A percentile compares a stretch with the other conserved stretches of the same genome.
Conservation (phyloP, 2,113 vertebrate species). For the Scortum barcoo region DNA sequence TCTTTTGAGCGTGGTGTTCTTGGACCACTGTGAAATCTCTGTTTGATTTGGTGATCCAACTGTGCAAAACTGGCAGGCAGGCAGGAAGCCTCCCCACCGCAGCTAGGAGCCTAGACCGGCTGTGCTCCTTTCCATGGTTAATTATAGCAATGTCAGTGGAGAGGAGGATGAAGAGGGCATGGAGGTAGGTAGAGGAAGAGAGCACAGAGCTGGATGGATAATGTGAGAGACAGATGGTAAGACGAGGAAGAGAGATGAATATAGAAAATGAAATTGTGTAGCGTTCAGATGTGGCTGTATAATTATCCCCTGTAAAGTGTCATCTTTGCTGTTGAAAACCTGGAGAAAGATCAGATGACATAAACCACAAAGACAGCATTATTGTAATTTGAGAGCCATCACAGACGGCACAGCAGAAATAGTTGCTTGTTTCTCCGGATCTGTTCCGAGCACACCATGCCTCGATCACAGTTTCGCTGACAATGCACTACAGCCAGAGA, state of each 20-base stretch:
- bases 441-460: slow-evolving; percentile 41
- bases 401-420: slow-evolving; percentile 29
- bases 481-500: slow-evolving; percentile 52
- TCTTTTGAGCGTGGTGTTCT: slow-evolving; percentile 55
- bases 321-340: background rate
- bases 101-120: slow-evolving; percentile 43
- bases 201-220: slow-evolving; percentile 12
- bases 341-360: slow-evolving; percentile 17
- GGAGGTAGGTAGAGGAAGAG: slow-evolving; percentile 33
- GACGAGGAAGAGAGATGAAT: slow-evolving; percentile 12
- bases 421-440: slow-evolving; percentile 43
- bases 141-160: slow-evolving; percentile 66
- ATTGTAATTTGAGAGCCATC: slow-evolving; percentile 11
- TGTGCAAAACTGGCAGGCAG: slow-evolving; percentile 35
- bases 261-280: background rate
- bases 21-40: slow-evolving; percentile 50
- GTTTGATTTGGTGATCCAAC: slow-evolving; percentile 43
- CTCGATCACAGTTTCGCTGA: slow-evolving; percentile 64
- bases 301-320: background rate
- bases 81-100: slow-evolving; percentile 49
- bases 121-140: slow-evolving; percentile 56
- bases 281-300: background rate
- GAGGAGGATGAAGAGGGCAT: slow-evolving; percentile 45
- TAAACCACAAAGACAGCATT: slow-evolving; percentile 4
- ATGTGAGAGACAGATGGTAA: slow-evolving; percentile 42